Evolutionary conservation across 2,797 vertebrate species (phyloP).

Genomic region (Pseudocheirus occidentalis): DNA sequence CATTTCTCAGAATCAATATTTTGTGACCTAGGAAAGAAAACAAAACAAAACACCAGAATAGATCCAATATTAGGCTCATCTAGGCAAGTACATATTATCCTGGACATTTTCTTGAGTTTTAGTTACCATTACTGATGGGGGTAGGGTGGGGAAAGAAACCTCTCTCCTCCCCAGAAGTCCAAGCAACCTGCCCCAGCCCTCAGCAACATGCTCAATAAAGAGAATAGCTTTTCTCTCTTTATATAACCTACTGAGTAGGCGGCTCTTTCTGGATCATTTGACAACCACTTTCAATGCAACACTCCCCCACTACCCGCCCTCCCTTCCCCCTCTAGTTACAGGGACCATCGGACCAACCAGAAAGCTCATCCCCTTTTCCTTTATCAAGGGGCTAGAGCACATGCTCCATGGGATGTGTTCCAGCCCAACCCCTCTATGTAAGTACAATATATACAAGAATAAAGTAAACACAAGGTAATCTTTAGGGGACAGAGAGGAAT

Average conservation of each 20-base stretch:
- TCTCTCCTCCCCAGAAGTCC: neutral
- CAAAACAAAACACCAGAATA: neutral
- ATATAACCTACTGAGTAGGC: neutral
- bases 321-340: neutral
- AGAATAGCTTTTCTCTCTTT: neutral
- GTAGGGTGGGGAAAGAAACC: neutral
- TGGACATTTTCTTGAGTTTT: neutral
- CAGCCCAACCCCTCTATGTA: neutral
- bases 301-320: neutral
- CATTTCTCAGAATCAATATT: neutral
- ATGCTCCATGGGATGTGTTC: neutral
- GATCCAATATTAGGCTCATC: neutral
- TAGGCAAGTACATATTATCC: neutral
- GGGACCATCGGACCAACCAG: neutral
- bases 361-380: neutral
- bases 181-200: neutral
- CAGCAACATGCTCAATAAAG: neutral
- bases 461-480: neutral
- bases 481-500: neutral
- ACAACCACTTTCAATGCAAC: neutral
- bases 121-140: neutral
- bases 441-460: neutral
- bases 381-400: neutral
- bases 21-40: neutral
- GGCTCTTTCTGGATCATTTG: neutral